Evolutionary conservation across 2,797 vertebrate species (phyloP).

Genomic region (Ctenosaura bakeri): DNA sequence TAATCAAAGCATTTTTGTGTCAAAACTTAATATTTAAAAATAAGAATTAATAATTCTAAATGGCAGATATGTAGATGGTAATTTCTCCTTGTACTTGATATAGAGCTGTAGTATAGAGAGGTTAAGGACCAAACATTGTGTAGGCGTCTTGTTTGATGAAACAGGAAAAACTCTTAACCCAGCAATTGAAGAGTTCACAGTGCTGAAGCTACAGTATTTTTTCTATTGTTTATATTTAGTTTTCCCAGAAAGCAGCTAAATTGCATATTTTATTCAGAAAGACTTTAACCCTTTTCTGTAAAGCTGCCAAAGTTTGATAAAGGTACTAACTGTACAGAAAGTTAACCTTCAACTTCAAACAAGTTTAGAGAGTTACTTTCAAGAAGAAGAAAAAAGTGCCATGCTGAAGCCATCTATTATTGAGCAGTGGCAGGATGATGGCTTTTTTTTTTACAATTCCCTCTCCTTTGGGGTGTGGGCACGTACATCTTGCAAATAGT

Average conservation of each 20-base stretch:
- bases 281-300: background rate
- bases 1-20: background rate
- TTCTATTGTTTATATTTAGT: background rate
- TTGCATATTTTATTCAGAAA: background rate
- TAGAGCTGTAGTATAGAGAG: background rate
- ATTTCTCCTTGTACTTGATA: background rate
- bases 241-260: background rate
- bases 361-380: background rate
- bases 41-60: background rate
- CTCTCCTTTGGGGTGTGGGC: too few relatives aligned
- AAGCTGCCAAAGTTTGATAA: background rate
- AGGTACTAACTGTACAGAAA: background rate
- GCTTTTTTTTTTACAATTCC: too few relatives aligned
- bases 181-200: conserved; percentile 10
- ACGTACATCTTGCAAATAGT: background rate
- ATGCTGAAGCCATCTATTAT: background rate
- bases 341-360: background rate
- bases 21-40: background rate
- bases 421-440: background rate
- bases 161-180: background rate
- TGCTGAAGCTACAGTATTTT: background rate
- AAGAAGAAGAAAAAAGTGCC: background rate
- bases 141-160: background rate
- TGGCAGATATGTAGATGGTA: background rate
- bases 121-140: background rate